Conservation (phyloP, 2,797 vertebrate species). For the Neoniphon sammara region DNA sequence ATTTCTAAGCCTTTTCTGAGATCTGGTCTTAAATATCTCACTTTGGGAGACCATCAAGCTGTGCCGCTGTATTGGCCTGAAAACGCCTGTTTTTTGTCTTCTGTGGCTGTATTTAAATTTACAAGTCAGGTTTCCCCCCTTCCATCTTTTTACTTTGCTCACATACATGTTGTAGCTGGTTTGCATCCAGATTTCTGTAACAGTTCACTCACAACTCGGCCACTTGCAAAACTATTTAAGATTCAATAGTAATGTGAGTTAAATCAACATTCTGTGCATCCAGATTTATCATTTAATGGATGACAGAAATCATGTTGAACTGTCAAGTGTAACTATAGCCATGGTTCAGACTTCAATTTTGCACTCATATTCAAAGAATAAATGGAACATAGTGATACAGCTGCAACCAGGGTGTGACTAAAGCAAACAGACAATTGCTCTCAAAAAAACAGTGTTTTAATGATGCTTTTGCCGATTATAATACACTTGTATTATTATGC, state of each 20-base stretch:
- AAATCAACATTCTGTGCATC: not conserved
- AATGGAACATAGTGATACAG: not conserved
- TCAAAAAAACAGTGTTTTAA: not conserved
- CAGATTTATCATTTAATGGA: not conserved
- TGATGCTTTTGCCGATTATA: not conserved
- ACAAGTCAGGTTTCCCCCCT: not conserved
- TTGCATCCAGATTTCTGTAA: conserved; percentile 9
- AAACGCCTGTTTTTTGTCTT: not conserved
- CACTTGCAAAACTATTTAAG: not conserved
- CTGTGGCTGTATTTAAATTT: not conserved
- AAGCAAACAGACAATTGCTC: not conserved
- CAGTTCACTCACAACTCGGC: not conserved
- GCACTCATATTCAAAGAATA: not conserved
- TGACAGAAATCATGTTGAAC: not conserved
- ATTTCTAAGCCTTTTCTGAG: not conserved
- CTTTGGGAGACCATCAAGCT: not conserved
- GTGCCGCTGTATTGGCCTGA: not conserved
- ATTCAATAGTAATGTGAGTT: not conserved
- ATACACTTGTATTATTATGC: not conserved
- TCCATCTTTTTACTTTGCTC: not conserved
- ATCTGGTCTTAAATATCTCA: not conserved
- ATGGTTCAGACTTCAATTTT: conserved; percentile 7
- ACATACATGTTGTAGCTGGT: not conserved
- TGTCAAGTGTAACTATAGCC: not conserved
- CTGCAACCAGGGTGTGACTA: not conserved